Conservation (phyloP, 2,113 vertebrate genomes). For the Phoxinus phoxinus region DNA sequence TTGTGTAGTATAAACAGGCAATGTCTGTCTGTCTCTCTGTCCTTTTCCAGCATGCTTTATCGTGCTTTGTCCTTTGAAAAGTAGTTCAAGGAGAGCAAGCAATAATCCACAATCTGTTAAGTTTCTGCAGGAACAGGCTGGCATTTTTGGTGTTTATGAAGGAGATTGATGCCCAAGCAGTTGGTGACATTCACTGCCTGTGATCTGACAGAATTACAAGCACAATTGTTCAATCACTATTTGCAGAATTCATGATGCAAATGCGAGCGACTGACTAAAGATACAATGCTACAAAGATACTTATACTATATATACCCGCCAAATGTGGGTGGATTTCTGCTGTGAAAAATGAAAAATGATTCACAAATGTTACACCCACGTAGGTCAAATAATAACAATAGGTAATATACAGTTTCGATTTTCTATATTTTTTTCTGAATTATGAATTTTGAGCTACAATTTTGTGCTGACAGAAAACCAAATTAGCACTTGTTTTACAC, state of each 20-base stretch:
- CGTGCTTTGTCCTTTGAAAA: conserved; percentile 28
- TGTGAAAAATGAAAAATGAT: no score
- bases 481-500: not conserved
- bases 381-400: no score
- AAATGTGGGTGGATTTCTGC: no score
- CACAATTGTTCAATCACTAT: not conserved
- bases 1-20: conserved; percentile 38
- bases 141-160: not conserved
- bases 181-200: not conserved
- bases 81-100: conserved; percentile 5
- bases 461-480: not conserved
- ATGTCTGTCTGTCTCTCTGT: conserved; percentile 29
- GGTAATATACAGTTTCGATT: no score
- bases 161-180: not conserved
- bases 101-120: conserved; percentile 42
- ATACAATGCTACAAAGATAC: not conserved
- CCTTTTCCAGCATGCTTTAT: conserved; percentile 8
- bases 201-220: not conserved
- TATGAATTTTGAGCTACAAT: not conserved
- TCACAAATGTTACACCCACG: no score
- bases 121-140: conserved; percentile 29
- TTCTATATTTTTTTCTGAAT: not conserved
- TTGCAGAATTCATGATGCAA: not conserved
- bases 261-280: not conserved
- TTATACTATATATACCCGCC: no score